Conservation (phyloP, 1,140 invertebrate genomes). For the Mylabris phalerata region DNA sequence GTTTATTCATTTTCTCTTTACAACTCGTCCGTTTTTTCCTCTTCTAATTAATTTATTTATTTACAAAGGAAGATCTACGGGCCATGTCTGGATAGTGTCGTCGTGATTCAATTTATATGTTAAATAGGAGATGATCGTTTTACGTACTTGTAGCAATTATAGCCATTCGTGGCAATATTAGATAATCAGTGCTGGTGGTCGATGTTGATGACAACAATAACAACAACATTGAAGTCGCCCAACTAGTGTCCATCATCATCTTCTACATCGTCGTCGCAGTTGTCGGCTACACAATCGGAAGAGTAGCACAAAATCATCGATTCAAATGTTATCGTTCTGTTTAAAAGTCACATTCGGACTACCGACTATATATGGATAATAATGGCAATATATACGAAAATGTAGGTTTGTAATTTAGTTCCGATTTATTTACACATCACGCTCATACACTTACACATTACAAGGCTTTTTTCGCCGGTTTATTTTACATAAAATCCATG, state of each 20-base stretch:
- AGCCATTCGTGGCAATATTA: constrained; percentile 23
- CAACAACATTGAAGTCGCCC: background rate
- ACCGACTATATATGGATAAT: constrained; percentile 9
- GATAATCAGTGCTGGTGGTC: constrained; percentile 34
- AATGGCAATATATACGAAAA: constrained; percentile 25
- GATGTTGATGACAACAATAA: background rate
- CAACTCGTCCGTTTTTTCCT: background rate
- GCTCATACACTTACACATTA: background rate
- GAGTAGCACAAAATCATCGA: constrained; percentile 11
- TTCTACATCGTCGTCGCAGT: no score
- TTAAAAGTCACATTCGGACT: constrained; percentile 7
- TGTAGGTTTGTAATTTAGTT: constrained; percentile 29
- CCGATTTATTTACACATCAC: constrained; percentile 26
- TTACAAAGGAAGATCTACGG: constrained; percentile 7
- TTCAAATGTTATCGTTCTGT: constrained; percentile 25
- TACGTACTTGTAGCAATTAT: background rate
- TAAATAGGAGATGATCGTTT: constrained; percentile 21
- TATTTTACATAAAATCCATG: background rate
- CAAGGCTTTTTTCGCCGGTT: no score
- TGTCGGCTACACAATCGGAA: background rate
- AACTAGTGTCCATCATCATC: no score
- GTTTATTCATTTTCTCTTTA: no score
- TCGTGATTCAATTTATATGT: constrained; percentile 21
- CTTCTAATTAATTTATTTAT: constrained; percentile 3
- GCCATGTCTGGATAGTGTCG: background rate